phyloP scores from a whole-genome alignment of 1,140 invertebrate species.

The Drosophila triauraria region DNA sequence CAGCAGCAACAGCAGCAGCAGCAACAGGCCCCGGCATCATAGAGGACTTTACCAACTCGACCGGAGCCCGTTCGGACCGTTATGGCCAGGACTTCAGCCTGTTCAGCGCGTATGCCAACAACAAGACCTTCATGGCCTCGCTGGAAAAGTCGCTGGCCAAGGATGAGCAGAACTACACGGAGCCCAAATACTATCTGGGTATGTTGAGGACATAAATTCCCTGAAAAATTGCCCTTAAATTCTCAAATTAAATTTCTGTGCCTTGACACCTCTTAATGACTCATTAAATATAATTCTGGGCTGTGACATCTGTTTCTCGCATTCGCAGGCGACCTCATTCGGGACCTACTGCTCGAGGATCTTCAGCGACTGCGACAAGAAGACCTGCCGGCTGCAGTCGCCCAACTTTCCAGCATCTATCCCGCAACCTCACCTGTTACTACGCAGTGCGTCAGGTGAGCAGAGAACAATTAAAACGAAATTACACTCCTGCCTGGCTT shows the following conservation, averaged over 20 bases:
- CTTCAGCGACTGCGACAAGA: slow-evolving; percentile 95
- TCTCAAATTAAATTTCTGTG: neutral
- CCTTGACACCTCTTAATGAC: neutral
- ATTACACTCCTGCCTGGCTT: slow-evolving; percentile 44
- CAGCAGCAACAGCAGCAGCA: slow-evolving; percentile 61
- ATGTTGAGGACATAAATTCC: slow-evolving; percentile 4
- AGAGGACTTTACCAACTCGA: slow-evolving; percentile 83
- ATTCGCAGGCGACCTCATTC: slow-evolving; percentile 92
- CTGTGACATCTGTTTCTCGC: slow-evolving; percentile 10
- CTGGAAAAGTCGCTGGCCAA: slow-evolving; percentile 69
- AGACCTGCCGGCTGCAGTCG: slow-evolving; percentile 94
- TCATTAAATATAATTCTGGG: slow-evolving; percentile 13
- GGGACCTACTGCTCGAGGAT: slow-evolving; percentile 95
- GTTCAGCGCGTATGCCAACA: slow-evolving; percentile 81
- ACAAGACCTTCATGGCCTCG: slow-evolving; percentile 78
- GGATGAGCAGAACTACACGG: slow-evolving; percentile 79
- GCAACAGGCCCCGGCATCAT: slow-evolving; percentile 37
- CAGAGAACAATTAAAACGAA: slow-evolving; percentile 51
- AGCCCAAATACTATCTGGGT: slow-evolving; percentile 84
- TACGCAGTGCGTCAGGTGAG: slow-evolving; percentile 90
- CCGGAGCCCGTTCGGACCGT: slow-evolving; percentile 76
- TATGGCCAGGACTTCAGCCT: slow-evolving; percentile 83
- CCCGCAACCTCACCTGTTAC: slow-evolving; percentile 95
- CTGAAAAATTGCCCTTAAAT: neutral
- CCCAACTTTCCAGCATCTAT: slow-evolving; percentile 96